Conservation (phyloP, 2,797 vertebrate genomes). For the Onychomys leucogaster region DNA sequence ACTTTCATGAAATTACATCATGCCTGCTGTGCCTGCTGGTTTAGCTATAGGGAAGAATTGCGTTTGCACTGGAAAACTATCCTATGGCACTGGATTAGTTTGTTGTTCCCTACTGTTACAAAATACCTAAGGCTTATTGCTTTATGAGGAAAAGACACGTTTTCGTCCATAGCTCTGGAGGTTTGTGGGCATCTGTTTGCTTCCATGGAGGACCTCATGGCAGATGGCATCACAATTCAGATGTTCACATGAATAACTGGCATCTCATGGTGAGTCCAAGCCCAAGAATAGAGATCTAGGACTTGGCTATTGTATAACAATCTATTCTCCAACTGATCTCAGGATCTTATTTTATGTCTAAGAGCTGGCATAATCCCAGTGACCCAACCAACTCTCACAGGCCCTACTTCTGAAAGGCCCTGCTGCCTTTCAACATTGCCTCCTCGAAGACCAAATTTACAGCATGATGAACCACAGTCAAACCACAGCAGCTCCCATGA, state of each 20-base stretch:
- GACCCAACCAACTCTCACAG: background rate
- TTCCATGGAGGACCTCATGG: background rate
- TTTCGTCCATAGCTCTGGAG: background rate
- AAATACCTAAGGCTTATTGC: background rate
- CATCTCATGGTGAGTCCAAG: background rate
- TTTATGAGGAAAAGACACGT: background rate
- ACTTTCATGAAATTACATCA: background rate
- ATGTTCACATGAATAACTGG: background rate
- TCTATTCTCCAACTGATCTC: background rate
- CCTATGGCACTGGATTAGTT: background rate
- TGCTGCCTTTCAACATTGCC: background rate
- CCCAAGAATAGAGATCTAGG: background rate
- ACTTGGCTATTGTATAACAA: background rate
- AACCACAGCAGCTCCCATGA: fast-evolving
- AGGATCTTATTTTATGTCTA: background rate
- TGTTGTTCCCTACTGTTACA: background rate
- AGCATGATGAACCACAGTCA: too few species aligned
- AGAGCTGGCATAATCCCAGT: background rate
- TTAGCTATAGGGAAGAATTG: background rate
- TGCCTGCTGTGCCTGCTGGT: background rate
- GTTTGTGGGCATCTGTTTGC: background rate
- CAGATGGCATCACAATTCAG: background rate
- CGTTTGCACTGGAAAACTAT: background rate
- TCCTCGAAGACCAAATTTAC: background rate
- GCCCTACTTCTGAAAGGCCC: background rate